Conservation (phyloP, 2,113 vertebrate species). For the Mormoops blainvillei region DNA sequence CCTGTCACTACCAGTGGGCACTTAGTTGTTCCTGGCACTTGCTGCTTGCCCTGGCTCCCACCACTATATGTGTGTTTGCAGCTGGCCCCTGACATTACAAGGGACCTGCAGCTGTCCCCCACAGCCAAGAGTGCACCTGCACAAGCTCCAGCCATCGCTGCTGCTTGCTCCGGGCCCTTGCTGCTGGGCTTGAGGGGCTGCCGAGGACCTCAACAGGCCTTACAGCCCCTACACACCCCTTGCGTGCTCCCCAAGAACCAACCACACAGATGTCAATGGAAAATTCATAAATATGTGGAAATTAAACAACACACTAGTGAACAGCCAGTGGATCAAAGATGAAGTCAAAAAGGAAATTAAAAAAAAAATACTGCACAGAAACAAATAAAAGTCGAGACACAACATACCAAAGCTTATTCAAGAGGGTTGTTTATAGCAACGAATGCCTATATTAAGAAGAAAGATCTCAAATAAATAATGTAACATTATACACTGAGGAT, state of each 20-base stretch:
- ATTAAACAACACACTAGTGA: neutral
- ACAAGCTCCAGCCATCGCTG: neutral
- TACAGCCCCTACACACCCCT: neutral
- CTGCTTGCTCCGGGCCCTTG: neutral
- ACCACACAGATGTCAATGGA: neutral
- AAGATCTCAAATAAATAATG: neutral
- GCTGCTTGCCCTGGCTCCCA: neutral
- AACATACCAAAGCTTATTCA: neutral
- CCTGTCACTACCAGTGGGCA: neutral
- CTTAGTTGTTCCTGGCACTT: neutral
- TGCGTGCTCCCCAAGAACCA: neutral
- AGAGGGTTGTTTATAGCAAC: neutral
- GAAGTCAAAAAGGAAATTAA: neutral
- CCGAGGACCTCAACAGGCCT: neutral
- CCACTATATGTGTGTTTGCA: neutral
- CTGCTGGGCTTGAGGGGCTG: neutral
- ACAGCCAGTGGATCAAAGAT: neutral
- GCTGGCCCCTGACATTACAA: neutral
- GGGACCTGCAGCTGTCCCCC: neutral
- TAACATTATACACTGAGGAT: neutral
- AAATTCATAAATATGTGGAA: neutral
- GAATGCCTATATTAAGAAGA: neutral
- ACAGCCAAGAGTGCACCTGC: neutral
- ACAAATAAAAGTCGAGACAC: neutral
- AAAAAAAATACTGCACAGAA: neutral